Percentiles rank a stretch among this genome's conserved stretches.
Conservation (phyloP, 2,797 vertebrate genomes). For the Gallirallus australis region DNA sequence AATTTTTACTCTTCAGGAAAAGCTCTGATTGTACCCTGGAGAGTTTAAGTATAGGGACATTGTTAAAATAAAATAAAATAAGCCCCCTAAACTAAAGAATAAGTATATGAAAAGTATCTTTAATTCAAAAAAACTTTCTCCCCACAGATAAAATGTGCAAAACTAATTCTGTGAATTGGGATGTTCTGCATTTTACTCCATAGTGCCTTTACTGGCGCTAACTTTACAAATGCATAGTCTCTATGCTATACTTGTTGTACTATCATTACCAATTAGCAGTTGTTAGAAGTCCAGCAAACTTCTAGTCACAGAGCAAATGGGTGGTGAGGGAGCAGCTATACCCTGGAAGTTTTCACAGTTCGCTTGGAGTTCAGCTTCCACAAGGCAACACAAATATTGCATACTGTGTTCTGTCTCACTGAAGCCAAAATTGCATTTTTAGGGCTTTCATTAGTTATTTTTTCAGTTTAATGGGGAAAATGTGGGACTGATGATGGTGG, state of each 20-base stretch:
- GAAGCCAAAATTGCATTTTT: background rate
- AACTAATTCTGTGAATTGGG: background rate
- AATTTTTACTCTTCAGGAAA: background rate
- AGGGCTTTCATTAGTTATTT: background rate
- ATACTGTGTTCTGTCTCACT: background rate
- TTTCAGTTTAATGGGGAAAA: background rate
- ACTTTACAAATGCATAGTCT: background rate
- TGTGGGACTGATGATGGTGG: background rate
- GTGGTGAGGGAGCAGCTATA: background rate
- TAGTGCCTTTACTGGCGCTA: background rate
- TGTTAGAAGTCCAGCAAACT: background rate
- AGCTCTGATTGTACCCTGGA: background rate
- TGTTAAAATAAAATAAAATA: background rate
- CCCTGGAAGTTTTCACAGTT: background rate
- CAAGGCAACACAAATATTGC: background rate
- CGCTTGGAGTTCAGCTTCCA: background rate
- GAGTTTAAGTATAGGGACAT: background rate
- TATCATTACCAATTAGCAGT: slow-evolving; percentile 1
- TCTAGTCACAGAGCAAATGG: background rate
- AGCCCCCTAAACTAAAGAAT: background rate
- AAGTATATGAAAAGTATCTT: background rate
- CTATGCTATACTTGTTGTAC: background rate
- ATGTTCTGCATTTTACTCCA: background rate
- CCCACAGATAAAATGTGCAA: background rate
- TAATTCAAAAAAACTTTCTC: background rate